Evolutionary conservation across 37 sponge, comb jelly and placozoan genomes (phyloP).

Genomic region (Chondrosia reniformis): DNA sequence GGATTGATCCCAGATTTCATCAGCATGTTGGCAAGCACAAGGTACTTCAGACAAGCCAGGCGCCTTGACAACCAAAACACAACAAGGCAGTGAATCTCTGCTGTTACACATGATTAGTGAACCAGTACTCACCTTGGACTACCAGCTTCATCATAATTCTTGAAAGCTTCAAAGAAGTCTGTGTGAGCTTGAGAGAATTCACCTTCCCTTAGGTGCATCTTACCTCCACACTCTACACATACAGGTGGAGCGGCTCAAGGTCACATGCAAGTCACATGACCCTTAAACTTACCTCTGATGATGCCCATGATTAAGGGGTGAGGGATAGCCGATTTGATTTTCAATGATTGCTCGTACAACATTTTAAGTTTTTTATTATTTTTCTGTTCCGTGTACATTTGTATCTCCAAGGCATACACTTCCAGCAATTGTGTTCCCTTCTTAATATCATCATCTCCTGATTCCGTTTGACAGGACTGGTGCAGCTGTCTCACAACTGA

Average conservation of each 20-base stretch:
- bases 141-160: slow-evolving; percentile 97
- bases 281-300: slow-evolving; percentile 73
- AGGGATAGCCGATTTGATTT: slow-evolving; percentile 96
- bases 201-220: slow-evolving; percentile 95
- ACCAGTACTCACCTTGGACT: slow-evolving; percentile 53
- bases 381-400: slow-evolving; percentile 99
- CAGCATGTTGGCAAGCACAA: slow-evolving; percentile 96
- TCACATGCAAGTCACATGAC: neutral
- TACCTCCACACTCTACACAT: slow-evolving; percentile 93
- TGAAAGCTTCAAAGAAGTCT: slow-evolving; percentile 98
- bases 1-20: slow-evolving; percentile 97
- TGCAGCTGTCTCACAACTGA: slow-evolving; percentile 86
- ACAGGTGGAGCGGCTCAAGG: neutral
- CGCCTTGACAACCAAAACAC: slow-evolving; percentile 45
- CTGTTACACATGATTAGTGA: neutral
- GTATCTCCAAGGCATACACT: slow-evolving; percentile 97
- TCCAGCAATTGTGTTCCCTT: slow-evolving; percentile 96
- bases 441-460: slow-evolving; percentile 77
- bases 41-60: slow-evolving; percentile 91
- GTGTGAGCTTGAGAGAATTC: slow-evolving; percentile 94
- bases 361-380: slow-evolving; percentile 95
- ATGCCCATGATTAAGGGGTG: slow-evolving; percentile 99
- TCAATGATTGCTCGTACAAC: slow-evolving; percentile 91
- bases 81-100: neutral
- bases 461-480: slow-evolving; percentile 81